phyloP scores from a whole-genome alignment of 53 echinoderm and acorn worm genomes.

The Temnopleurus reevesii region DNA sequence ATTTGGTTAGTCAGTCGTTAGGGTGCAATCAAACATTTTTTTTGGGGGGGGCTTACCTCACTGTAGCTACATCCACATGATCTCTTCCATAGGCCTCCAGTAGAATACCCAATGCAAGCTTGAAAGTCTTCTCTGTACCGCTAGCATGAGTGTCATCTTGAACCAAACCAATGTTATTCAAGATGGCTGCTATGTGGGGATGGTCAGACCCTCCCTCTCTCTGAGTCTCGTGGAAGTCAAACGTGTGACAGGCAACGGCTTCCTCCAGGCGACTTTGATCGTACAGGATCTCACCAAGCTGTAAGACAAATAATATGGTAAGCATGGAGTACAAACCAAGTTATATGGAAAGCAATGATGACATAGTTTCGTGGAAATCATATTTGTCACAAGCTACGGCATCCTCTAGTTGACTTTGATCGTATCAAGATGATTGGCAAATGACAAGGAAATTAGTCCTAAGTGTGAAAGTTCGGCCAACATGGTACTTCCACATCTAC shows the following conservation, averaged over 20 bases:
- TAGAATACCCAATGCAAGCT: conserved; percentile 73
- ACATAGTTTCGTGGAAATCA: conserved; percentile 77
- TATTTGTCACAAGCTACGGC: conserved; percentile 71
- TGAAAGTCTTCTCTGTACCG: conserved; percentile 67
- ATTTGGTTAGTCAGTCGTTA: too few relatives aligned
- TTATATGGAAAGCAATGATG: too few relatives aligned
- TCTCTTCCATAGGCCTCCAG: conserved; percentile 69
- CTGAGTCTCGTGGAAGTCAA: conserved; percentile 77
- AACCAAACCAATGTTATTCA: conserved; percentile 82
- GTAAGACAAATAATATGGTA: too few relatives aligned
- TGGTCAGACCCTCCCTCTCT: conserved; percentile 76
- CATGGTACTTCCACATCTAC: too few relatives aligned
- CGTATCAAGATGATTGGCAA: too few relatives aligned
- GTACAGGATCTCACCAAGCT: conserved; percentile 82
- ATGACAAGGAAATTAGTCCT: too few relatives aligned
- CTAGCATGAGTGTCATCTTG: conserved; percentile 81
- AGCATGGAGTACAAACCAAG: too few relatives aligned
- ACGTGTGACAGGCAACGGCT: conserved; percentile 70
- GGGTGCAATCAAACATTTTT: too few relatives aligned
- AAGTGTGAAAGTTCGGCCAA: too few relatives aligned
- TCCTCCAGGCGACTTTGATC: conserved; percentile 75
- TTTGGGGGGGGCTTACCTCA: too few relatives aligned
- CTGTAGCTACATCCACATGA: conserved; percentile 48
- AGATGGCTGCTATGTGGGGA: conserved; percentile 82
- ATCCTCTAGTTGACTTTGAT: conserved; percentile 72